phyloP scores from a whole-genome alignment of 2,797 vertebrate genomes.

The Molossus alvarezi region DNA sequence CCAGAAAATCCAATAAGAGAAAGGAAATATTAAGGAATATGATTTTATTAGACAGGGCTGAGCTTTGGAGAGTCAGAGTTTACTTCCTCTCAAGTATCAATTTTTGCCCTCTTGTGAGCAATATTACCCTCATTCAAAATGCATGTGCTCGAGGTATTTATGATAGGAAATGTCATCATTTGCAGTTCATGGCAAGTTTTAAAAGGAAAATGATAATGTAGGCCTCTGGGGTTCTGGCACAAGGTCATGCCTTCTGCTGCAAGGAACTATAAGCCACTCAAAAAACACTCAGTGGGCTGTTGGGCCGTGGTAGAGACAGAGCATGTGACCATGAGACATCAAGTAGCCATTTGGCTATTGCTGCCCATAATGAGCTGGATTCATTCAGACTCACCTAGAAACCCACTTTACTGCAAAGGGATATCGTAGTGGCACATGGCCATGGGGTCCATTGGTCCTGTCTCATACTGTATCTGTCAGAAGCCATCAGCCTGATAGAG shows the following conservation, averaged over 20 bases:
- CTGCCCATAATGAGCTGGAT: neutral
- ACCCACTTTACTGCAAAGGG: neutral
- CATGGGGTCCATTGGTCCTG: neutral
- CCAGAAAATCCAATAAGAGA: conserved; percentile 12
- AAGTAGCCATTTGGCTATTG: neutral
- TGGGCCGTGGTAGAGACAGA: neutral
- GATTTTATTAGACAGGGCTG: conserved; percentile 3
- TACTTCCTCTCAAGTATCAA: neutral
- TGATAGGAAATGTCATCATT: neutral
- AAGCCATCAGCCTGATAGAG: neutral
- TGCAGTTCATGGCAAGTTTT: neutral
- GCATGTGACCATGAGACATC: neutral
- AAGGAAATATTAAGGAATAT: conserved; percentile 36
- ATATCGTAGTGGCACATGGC: too few species aligned
- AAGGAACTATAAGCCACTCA: conserved; percentile 2
- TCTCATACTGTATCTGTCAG: neutral
- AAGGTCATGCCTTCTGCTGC: neutral
- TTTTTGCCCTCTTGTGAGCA: neutral
- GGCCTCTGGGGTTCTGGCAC: neutral
- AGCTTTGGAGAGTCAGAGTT: neutral
- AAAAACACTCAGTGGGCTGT: neutral
- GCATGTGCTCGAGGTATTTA: neutral
- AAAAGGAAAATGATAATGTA: neutral
- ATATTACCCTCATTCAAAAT: neutral
- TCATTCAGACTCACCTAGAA: neutral